Conservation (phyloP, 1,140 invertebrate species). For the Phocides pigmalion region DNA sequence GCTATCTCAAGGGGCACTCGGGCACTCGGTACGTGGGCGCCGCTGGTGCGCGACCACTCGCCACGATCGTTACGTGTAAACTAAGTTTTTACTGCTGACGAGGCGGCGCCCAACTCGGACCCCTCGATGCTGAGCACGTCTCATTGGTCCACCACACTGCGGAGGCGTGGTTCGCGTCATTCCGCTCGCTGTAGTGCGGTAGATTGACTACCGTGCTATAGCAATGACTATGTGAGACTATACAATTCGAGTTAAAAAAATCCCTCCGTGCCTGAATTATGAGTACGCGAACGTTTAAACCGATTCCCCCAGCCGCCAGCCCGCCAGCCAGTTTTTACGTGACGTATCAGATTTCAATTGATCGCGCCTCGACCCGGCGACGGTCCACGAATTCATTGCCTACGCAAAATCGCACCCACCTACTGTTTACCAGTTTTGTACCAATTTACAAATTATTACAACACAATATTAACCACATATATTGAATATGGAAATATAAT, state of each 20-base stretch:
- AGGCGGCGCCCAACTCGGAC: constrained; percentile 51
- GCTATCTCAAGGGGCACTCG: neutral
- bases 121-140: constrained; percentile 9
- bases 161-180: constrained; percentile 23
- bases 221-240: constrained; percentile 38
- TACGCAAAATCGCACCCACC: neutral
- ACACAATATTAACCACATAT: no score
- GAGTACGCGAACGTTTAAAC: constrained; percentile 46
- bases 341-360: constrained; percentile 48
- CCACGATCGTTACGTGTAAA: constrained; percentile 45
- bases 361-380: constrained; percentile 44
- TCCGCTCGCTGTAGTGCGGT: constrained; percentile 16
- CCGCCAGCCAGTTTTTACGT: constrained; percentile 42
- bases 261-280: constrained; percentile 48
- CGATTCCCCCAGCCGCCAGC: no score
- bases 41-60: constrained; percentile 40
- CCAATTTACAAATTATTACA: no score
- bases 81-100: constrained; percentile 50
- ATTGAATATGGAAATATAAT: no score
- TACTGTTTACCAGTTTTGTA: neutral
- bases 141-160: neutral
- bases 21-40: constrained; percentile 1
- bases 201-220: constrained; percentile 19
- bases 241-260: constrained; percentile 36
- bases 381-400: neutral